phyloP scores from a whole-genome alignment of 2,113 vertebrate genomes.

The Burhinus oedicnemus region DNA sequence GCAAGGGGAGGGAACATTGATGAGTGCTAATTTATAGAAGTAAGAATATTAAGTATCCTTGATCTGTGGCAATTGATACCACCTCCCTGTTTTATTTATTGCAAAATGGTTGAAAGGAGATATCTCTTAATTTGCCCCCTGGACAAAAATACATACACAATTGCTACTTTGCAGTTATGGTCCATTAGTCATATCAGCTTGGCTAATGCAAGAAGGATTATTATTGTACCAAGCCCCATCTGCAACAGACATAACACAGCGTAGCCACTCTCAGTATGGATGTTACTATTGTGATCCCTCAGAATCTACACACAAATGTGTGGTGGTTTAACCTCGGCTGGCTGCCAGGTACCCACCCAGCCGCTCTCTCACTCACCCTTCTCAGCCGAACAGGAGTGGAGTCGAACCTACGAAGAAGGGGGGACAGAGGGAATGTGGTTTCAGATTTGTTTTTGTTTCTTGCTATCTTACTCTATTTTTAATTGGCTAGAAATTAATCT shows the following conservation, averaged over 20 bases:
- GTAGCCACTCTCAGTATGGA: neutral
- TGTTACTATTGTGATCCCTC: neutral
- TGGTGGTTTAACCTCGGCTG: neutral
- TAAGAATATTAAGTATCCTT: slow-evolving; percentile 1
- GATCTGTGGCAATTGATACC: neutral
- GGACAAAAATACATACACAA: neutral
- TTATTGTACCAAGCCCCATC: neutral
- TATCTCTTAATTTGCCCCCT: neutral
- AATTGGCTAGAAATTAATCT: too few species aligned
- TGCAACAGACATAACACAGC: neutral
- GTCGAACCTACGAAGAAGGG: too few species aligned
- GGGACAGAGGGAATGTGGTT: too few species aligned
- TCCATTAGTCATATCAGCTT: neutral
- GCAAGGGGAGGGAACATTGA: neutral
- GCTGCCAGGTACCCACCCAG: neutral
- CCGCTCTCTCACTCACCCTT: neutral
- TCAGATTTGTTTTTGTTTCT: too few species aligned
- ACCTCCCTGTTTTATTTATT: neutral
- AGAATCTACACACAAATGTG: neutral
- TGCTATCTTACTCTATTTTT: too few species aligned
- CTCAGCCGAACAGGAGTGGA: neutral
- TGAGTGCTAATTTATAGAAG: neutral
- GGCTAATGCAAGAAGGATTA: neutral
- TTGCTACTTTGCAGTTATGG: neutral
- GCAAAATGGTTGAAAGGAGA: neutral